Percentiles rank a stretch among this genome's conserved stretches.
Conservation (phyloP, 1,140 invertebrate genomes). For the Drosophila littoralis region DNA sequence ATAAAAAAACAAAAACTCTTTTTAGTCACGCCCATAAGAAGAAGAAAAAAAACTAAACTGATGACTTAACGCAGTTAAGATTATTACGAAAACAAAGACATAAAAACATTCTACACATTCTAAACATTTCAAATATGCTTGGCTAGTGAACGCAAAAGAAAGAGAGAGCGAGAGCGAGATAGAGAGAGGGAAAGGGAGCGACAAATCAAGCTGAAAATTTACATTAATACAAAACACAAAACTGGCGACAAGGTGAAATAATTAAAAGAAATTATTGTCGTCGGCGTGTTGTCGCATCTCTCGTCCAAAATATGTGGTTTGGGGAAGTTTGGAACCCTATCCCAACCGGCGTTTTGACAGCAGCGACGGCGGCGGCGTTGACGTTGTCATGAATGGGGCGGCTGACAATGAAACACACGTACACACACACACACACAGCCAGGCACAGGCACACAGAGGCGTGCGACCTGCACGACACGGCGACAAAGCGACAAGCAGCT, state of each 20-base stretch:
- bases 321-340: slow-evolving; percentile 63
- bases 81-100: slow-evolving; percentile 9
- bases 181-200: neutral
- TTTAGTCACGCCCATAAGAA: slow-evolving; percentile 9
- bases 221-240: slow-evolving; percentile 17
- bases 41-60: slow-evolving; percentile 4
- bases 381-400: slow-evolving; percentile 71
- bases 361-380: slow-evolving; percentile 13
- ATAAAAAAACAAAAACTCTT: neutral
- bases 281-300: neutral
- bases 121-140: slow-evolving; percentile 7
- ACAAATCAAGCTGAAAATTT: slow-evolving; percentile 19
- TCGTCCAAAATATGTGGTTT: slow-evolving; percentile 12
- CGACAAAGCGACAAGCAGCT: slow-evolving; percentile 70
- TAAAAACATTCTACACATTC: slow-evolving; percentile 5
- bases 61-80: slow-evolving; percentile 15
- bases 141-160: slow-evolving; percentile 4
- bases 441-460: slow-evolving; percentile 1
- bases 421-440: slow-evolving; percentile 24
- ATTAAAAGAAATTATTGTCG: slow-evolving; percentile 45
- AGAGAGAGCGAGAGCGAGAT: neutral
- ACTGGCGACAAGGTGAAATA: slow-evolving; percentile 38
- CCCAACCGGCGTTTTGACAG: slow-evolving; percentile 76
- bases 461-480: slow-evolving; percentile 35
- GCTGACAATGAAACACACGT: slow-evolving; percentile 74